Evolutionary conservation across 2,888 invertebrate species (phyloP).

Genomic region (Caenorhabditis doughertyi): DNA sequence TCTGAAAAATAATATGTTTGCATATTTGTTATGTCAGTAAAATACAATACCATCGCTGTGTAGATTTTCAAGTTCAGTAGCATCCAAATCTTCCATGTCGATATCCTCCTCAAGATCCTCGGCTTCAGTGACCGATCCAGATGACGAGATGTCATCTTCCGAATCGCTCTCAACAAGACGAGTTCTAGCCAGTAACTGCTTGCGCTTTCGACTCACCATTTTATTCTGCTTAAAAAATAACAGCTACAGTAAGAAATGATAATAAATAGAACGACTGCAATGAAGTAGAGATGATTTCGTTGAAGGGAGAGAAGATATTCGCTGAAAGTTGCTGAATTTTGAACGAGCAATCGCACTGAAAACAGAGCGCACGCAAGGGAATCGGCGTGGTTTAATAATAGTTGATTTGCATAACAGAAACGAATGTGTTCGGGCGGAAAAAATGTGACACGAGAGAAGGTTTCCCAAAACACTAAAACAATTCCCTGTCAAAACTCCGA

Average conservation of each 20-base stretch:
- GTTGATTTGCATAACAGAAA: not conserved
- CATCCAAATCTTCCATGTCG: slow-evolving; percentile 62
- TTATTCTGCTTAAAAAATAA: slow-evolving; percentile 28
- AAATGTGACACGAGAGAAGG: not conserved
- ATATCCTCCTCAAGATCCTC: slow-evolving; percentile 68
- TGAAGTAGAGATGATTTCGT: slow-evolving; percentile 16
- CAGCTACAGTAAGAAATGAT: slow-evolving; percentile 14
- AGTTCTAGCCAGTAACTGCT: not conserved
- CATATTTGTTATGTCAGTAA: not conserved
- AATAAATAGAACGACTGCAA: slow-evolving; percentile 1
- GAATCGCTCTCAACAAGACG: slow-evolving; percentile 65
- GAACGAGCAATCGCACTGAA: not conserved
- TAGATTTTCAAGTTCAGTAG: slow-evolving; percentile 51
- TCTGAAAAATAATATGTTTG: slow-evolving; percentile 20
- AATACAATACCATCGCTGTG: slow-evolving; percentile 44
- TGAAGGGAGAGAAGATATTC: slow-evolving; percentile 11
- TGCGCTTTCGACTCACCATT: slow-evolving; percentile 37
- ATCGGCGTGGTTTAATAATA: not conserved
- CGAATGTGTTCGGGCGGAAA: not conserved
- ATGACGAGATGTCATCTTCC: slow-evolving; percentile 66
- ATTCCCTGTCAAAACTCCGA: not conserved
- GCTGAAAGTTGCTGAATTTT: slow-evolving; percentile 13
- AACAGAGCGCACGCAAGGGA: not conserved
- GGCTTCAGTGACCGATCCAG: slow-evolving; percentile 51
- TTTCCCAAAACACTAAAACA: not conserved